A percentile compares a stretch with the other conserved stretches of the same genome.
phyloP scores from a whole-genome alignment of 2,797 vertebrate genomes.

The Ataeniobius toweri region DNA sequence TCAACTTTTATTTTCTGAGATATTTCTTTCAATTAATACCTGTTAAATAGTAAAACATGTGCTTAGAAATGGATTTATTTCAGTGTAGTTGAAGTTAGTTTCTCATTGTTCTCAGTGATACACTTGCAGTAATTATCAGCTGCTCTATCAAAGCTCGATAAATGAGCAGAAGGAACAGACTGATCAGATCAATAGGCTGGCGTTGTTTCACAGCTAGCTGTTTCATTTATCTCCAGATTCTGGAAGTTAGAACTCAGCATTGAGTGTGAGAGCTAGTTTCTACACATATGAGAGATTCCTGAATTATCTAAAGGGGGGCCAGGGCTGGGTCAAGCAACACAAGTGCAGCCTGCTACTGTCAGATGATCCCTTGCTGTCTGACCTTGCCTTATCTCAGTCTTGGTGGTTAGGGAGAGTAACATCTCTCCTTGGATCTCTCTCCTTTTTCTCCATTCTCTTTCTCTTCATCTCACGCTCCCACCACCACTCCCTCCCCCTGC shows the following conservation, averaged over 20 bases:
- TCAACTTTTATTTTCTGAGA: neutral
- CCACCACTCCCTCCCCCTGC: conserved; percentile 21
- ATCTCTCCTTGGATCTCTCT: conserved; percentile 76
- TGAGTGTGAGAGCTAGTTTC: conserved; percentile 28
- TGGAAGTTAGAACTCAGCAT: conserved; percentile 25
- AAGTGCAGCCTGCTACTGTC: conserved; percentile 59
- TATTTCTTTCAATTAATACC: conserved; percentile 6
- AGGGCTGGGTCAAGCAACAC: conserved; percentile 43
- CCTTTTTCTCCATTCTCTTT: conserved; percentile 70
- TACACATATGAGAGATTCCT: conserved; percentile 40
- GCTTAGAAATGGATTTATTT: neutral
- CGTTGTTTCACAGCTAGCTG: conserved; percentile 24
- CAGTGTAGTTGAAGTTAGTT: neutral
- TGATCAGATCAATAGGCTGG: conserved; percentile 7
- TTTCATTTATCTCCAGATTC: conserved; percentile 28
- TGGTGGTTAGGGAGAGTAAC: conserved; percentile 79
- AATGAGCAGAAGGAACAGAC: neutral
- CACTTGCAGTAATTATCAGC: neutral
- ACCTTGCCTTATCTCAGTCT: conserved; percentile 73
- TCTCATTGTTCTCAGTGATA: neutral
- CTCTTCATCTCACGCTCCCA: conserved; percentile 59
- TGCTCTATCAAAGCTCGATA: conserved; percentile 4
- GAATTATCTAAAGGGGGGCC: conserved; percentile 27
- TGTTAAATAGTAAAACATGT: conserved; percentile 4
- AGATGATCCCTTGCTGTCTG: conserved; percentile 72